Base-by-base conservation (phyloP, 1,140 invertebrate species). In the Drosophila nigrodunni region DNA sequence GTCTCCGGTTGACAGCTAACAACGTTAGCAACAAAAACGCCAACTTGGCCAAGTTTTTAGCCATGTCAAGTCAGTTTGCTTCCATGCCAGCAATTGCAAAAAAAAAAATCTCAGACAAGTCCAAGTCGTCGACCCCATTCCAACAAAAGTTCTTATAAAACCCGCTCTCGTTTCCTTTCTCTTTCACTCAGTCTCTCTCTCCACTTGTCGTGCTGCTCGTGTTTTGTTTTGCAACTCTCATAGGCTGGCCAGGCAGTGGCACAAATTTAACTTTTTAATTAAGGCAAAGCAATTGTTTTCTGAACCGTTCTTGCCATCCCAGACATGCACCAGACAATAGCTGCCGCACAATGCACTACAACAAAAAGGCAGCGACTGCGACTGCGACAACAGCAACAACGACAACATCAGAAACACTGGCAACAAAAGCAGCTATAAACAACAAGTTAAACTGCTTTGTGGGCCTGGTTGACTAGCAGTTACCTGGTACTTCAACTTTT, bases 221-320 rank as follows among this genome's bases (percentile, higher is more conserved):
- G 41, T 46, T 57, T 54, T 75, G 49, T 46, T 50, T 43, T 43
- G 67, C 71, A 73, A 81, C 67, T 78, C 80, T 69, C 70, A 66
- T 79, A 70, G 73, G 77, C 80, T 13, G 47, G 2, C 10, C 35
- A n/a, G 57, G 47, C 75, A 67, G 77, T 67, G 62, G 73, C 66
- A 57, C 61, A 58, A 86, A 86, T 82, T 87, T 79, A 86, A 86
- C 82, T 86, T 86, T 86, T 87, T 86, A 86, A 86, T 86, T 86
- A 86, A 86, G 80, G 78, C 71, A 60, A 69, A 47, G 68, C 78
- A 86, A 79, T 86, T 85, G 82, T 86, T 86, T 81, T 58, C 58
- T 46, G 18, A 13, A 30, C 25, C 34, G 13, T 8, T 35, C 30
- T 58, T 70, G 66, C 59, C 52, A 47, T 30, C 25, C 66, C 72